Conservation (phyloP, 2,888 invertebrate genomes). For the Hydriomena furcata region DNA sequence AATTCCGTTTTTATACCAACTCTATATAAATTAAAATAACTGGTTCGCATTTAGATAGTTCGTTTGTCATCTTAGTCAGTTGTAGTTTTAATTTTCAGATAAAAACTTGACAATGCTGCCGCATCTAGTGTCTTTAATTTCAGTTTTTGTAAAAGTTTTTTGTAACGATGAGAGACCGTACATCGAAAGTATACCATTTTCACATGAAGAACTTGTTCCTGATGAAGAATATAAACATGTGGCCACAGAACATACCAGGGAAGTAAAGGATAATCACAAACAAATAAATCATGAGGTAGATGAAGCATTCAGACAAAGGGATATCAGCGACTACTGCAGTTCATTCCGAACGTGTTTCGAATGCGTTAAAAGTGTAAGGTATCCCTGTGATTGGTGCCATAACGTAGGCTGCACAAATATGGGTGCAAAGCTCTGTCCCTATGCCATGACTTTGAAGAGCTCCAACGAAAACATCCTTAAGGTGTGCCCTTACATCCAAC, state of each 20-base stretch:
- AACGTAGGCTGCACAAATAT: conserved; percentile 48
- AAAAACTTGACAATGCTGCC: conserved; percentile 1
- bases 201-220: conserved; percentile 1
- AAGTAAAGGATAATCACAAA: not conserved
- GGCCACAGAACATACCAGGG: not conserved
- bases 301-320: not conserved
- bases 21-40: not conserved
- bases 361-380: conserved; percentile 43
- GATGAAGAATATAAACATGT: not conserved
- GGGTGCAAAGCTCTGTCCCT: conserved; percentile 40
- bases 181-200: not conserved
- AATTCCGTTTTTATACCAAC: conserved; percentile 4
- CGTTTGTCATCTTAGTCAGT: not conserved
- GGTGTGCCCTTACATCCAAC: conserved; percentile 46
- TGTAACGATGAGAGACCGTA: not conserved
- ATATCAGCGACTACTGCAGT: conserved; percentile 39
- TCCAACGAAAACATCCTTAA: conserved; percentile 15
- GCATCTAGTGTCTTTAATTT: not conserved
- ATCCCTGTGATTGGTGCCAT: conserved; percentile 56
- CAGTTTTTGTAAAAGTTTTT: not conserved
- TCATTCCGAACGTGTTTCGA: conserved; percentile 45
- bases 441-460: conserved; percentile 17
- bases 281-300: not conserved
- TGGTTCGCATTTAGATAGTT: not conserved
- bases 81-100: no score